Evolutionary conservation across 2,888 invertebrate species (phyloP), one percentile per base, ranked within the genome.

Genomic region (Melolontha melolontha): DNA sequence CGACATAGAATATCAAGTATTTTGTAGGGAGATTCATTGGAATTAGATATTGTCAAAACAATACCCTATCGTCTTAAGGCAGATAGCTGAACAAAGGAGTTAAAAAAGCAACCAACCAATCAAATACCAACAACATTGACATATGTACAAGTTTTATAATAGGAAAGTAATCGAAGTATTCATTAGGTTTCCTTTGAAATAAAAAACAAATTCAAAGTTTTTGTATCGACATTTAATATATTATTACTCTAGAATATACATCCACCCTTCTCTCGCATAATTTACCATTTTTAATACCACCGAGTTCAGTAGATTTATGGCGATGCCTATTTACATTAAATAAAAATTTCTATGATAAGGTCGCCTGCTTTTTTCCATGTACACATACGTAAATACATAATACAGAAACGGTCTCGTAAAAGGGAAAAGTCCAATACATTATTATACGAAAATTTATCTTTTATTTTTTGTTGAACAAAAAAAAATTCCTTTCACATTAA

Each of bases 401-500:
- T 34, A 6, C 6, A 49, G 11, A 49, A 49, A 49, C 49, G 17
- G 22, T 22, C 17, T 49, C 49, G 49, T 49, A 49, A 49, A 52
- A 34, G 6, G 34, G 2, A 34, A 52, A 34, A 52, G 51, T 34
- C 34, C 34, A 12, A 52, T 52, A 52, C 34, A 29, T 52, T 52
- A 52, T 52, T 52, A 52, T 52, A 52, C 12, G 51, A 52, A 52
- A 52, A 52, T 52, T 52, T 52, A 52, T 52, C 34, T 27, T 52
- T 52, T 50, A 50, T 50, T 47, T 49, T 17, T 49, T 16, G 22
- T 7, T n/a, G 49, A 22, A 49, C 49, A 49, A 49, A 49, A 22
- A n/a, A 22, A 34, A 52, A 52, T 52, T 27, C 51, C 49, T 49
- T 49, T 49, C 34, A 52, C 29, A 52, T 52, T 52, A 52, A 34